Base-by-base conservation (phyloP, 2,113 vertebrate genomes). In the Tyto alba region DNA sequence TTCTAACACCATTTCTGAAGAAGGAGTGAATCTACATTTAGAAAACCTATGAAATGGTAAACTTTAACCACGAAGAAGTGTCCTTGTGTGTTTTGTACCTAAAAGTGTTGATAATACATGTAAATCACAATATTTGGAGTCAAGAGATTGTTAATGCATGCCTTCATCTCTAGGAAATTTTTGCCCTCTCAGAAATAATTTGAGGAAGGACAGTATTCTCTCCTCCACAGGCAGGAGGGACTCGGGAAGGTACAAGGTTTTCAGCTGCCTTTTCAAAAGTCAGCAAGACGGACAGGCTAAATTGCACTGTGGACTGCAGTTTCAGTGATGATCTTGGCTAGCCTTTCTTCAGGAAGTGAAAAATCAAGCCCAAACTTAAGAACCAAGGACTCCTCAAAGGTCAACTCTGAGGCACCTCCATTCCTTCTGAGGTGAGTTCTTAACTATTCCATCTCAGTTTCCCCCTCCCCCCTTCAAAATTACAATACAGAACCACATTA, bases 21-120 rank as follows among this genome's bases (percentile, higher is more conserved):
- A 16, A 74, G 32, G 26, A 80, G 13, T 8, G 1, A 59, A 88
- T 71, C 0, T 0, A n/a, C 21, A 17, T 29, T 55, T n/a, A 66
- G 34, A 66, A 93, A 88, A 85, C 15, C 11, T 67, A n/a, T 27
- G 25, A 45, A 41, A 74, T 38, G 10, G 30, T 52, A 47, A 41
- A 47, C 12, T 63, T 25, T 17, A 36, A 32, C 43, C 36, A 72
- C 11, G 22, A 66, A 72, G 41, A 82, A 84, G 17, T 1, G 0
- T 52, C 14, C 8, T 63, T 27, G 29, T 13, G 16, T 15, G n/a
- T 21, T 88, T 95, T 77, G 53, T 32, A 47, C 8, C 11, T 52
- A 8, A 6, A 85, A 92, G 7, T 14, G 13, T n/a, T 89, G 36
- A 34, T 56, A 79, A 88, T 10, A 66, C 5, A 38, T 11, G 20